Percentiles rank a stretch among this genome's conserved stretches.
phyloP scores from a whole-genome alignment of 2,113 vertebrate genomes.

The Melierax canorus region DNA sequence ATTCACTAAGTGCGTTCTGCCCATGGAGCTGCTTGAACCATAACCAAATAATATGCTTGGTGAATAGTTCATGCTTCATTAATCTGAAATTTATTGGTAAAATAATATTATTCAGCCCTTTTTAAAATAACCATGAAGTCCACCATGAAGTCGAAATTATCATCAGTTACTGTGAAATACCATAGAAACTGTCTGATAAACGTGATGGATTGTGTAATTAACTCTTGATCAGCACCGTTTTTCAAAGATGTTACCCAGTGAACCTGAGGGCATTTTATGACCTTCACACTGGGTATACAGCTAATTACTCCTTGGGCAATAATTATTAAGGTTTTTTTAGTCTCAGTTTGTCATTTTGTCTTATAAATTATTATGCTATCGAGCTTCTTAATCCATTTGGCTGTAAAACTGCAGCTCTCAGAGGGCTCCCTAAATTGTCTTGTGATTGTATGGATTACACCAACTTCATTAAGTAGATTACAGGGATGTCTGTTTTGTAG shows the following conservation, averaged over 20 bases:
- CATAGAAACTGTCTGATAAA: constrained; percentile 73
- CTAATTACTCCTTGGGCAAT: constrained; percentile 82
- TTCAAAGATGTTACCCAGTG: constrained; percentile 67
- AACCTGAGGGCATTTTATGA: constrained; percentile 69
- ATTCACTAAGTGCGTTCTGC: background rate
- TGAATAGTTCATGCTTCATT: background rate
- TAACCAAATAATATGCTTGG: background rate
- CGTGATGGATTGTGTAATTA: constrained; percentile 78
- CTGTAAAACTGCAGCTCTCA: constrained; percentile 32
- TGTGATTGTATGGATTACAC: constrained; percentile 1
- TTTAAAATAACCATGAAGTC: background rate
- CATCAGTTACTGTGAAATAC: constrained; percentile 65
- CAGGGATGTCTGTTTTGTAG: constrained; percentile 74
- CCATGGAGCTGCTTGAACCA: background rate
- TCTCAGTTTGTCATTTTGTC: constrained; percentile 59
- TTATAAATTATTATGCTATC: constrained; percentile 60
- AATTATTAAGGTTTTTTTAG: constrained; percentile 74
- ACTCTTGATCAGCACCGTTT: constrained; percentile 73
- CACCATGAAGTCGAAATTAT: constrained; percentile 37
- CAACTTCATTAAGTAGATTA: constrained; percentile 45
- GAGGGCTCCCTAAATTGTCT: constrained; percentile 35
- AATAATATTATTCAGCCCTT: constrained; percentile 3
- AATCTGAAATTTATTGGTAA: constrained; percentile 20
- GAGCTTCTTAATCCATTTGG: constrained; percentile 56
- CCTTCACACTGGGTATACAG: constrained; percentile 63